These are phyloP conservation scores for Heterotilapia buettikoferi DNA, from an alignment of 2,113 vertebrate species.

Conservation along the genomic window DNA sequence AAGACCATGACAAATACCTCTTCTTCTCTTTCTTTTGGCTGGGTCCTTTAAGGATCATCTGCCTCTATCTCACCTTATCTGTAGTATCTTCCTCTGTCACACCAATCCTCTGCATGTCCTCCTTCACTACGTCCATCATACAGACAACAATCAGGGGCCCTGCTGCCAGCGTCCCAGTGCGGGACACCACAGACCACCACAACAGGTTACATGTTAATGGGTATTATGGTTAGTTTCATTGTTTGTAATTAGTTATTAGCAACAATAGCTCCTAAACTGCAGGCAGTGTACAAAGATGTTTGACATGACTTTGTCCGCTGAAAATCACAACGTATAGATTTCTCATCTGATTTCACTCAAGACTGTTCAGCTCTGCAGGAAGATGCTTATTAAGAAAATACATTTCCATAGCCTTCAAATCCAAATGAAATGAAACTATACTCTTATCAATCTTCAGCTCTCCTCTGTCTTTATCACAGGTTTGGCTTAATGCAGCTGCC, in stretches of 20 bases:
- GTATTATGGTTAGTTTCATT: not conserved
- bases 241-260: not conserved
- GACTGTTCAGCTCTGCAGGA: not conserved
- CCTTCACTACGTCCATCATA: not conserved
- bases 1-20: not conserved
- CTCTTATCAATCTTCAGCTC: not conserved
- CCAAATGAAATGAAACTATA: not conserved
- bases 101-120: not conserved
- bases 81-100: not conserved
- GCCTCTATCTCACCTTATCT: not conserved
- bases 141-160: not conserved
- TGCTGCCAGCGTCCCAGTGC: not conserved
- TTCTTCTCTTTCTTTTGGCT: not conserved
- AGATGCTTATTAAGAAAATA: not conserved
- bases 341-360: not conserved
- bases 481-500: constrained; percentile 74
- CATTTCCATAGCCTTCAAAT: not conserved
- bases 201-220: not conserved
- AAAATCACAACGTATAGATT: not conserved
- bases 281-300: not conserved
- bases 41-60: not conserved
- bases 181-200: not conserved
- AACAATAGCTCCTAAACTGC: not conserved
- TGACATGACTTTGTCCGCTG: not conserved
- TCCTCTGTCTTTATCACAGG: constrained; percentile 26